A percentile compares a stretch with the other conserved stretches of the same genome.
Evolutionary conservation across 2,113 vertebrate genomes (phyloP).

Genomic region (Chrysemys picta): DNA sequence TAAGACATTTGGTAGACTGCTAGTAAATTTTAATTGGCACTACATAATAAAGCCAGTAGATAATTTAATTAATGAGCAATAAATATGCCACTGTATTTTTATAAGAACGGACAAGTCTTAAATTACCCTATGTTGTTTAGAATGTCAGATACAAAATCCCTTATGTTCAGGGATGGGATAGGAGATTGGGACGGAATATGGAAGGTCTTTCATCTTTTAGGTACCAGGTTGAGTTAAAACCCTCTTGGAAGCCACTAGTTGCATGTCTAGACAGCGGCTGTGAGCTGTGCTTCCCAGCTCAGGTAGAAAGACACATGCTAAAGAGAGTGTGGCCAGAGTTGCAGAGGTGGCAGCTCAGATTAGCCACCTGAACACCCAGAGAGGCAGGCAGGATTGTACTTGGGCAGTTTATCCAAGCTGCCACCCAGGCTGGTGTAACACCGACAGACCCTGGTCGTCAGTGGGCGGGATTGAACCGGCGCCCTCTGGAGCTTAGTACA

Average conservation of each 20-base stretch:
- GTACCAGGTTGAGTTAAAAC: background rate
- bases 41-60: background rate
- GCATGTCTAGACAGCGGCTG: background rate
- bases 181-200: background rate
- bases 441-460: too few relatives aligned
- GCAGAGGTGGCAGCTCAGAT: background rate
- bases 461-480: too few relatives aligned
- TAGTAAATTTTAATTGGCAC: background rate
- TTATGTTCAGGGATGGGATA: background rate
- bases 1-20: background rate
- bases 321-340: too few relatives aligned
- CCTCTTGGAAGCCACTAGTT: background rate
- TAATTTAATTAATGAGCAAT: conserved; percentile 28
- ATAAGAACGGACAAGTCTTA: background rate
- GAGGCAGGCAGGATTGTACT: background rate
- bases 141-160: background rate
- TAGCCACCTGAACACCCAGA: background rate
- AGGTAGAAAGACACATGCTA: background rate
- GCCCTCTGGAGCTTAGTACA: too few relatives aligned
- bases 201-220: background rate
- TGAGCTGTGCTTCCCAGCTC: background rate
- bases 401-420: background rate
- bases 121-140: background rate
- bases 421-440: background rate
- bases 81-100: background rate